Evolutionary conservation across 1,140 invertebrate species (phyloP), one percentile per base, ranked within the genome.

Genomic region (Lepidurus couesii): DNA sequence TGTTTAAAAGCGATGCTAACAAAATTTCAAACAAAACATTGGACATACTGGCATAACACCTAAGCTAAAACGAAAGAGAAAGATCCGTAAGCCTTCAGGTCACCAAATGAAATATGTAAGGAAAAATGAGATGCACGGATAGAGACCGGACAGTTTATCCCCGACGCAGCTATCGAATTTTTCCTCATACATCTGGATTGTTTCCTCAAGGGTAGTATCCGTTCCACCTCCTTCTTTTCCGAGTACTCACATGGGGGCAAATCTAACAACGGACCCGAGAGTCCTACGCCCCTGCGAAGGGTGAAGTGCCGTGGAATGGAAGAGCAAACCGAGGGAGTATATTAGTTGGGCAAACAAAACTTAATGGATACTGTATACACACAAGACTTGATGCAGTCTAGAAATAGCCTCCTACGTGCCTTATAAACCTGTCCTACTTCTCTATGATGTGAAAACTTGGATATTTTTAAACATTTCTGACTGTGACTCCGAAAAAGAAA

Each of bases 151-250:
- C 34, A 34, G 34, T 5, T 13, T 65, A 21, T 81, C 53, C 76
- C 34, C 34, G 4, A 34, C 34, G 34, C 3, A 34, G 34, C 34
- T 34, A 34, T 34, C 34, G 16, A 73, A 45, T 26, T 11, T 44
- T 44, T 75, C 21, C 21, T 34, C 44, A 45, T 80, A 65, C 47
- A 79, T 81, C 44, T 81, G 21, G 44, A 80, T 43, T n/a, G 11
- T 53, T 78, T 24, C 75, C 65, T 16, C 44, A 34, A 78, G 76
- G 42, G 80, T 65, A 34, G 34, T 81, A 78, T 80, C 42, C 45
- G 34, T 78, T 42, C 76, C 65, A 81, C 75, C 79, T 73, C 77
- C 75, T 80, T 73, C 79, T 75, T 79, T 74, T 81, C 74, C 79
- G 75, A 81, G 77, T 81, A 77, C 79, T 75, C 79, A 78, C 53